Base-by-base conservation (phyloP, 2,113 vertebrate genomes). In the Sarotherodon lohbergeri region DNA sequence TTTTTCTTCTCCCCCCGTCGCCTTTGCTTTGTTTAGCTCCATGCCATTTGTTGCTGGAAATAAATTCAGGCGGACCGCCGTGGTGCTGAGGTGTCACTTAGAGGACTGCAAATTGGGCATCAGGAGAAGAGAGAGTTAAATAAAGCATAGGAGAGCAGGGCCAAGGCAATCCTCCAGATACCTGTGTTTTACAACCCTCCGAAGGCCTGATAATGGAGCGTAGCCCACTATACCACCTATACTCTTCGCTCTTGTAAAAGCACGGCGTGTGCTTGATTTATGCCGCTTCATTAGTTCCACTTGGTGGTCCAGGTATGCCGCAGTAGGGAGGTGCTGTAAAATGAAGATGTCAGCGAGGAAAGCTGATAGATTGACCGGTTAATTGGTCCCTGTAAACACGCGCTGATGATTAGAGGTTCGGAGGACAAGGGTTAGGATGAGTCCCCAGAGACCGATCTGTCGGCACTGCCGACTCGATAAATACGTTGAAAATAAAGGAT, bases 71-170 rank as follows among this genome's bases (percentile, higher is more conserved):
- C 27, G 56, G 71, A 3, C 59, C 61, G 10, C 80, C 4, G 80
- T 10, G 16, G 84, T 68, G 13, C 88, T 17, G 83, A 89, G 81
- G 88, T 91, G 91, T 89, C 90, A 90, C 90, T 88, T 85, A 90
- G 17, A 82, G 41, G 85, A 54, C 34, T n/a, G 78, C 32, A 88
- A 93, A 92, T 91, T 91, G 81, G 82, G 81, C 56, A 76, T 71
- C 82, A 50, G 89, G 90, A 88, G 83, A 88, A 41, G 71, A 87
- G 68, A 80, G 86, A 55, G 89, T 89, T 89, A 80, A 84, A 83
- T 87, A 90, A 92, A 91, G 80, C 54, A 80, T 1, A 12, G 73
- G 82, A 71, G 80, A 81, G 54, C 78, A n/a, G 61, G 32, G 24
- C 27, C 29, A 12, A 80, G 78, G 41, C 24, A 50, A 27, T 76